Base-by-base conservation (phyloP, 2,797 vertebrate genomes). In the Galaxias olidus region DNA sequence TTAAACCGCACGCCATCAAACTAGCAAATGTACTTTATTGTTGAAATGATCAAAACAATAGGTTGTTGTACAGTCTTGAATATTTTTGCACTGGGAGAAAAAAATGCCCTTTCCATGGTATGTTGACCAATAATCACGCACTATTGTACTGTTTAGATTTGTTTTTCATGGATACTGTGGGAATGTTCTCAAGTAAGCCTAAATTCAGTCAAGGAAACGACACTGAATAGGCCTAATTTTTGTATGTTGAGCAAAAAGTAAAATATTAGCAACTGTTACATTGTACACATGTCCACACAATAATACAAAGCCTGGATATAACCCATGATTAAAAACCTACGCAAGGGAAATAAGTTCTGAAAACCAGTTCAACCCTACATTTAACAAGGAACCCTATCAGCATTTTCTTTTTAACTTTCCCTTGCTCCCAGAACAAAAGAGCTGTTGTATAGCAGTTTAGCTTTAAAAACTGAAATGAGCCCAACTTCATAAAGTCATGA, bases 401-500 rank as follows among this genome's bases (percentile, higher is more conserved):
- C 74, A 17, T 54, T 62, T 81, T 85, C 52, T 61, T n/a, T 6
- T 10, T 48, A 51, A 83, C 62, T 72, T 61, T 63, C 59, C 47
- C 65, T 42, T 68, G 70, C 66, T 85, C 71, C 73, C 65, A 63
- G 73, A 68, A 59, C 63, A 66, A 59, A 48, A 80, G 72, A 75
- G 70, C 71, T 75, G 72, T 57, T 71, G 74, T 75, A 15, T 74
- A 74, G 84, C 75, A 82, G 79, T 81, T 75, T 74, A 64, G 59
- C 69, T 69, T 41, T 45, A 19, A 44, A 47, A 78, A 82, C 51
- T 56, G 41, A 76, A 65, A 66, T 20, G 49, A 75, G 50, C 15
- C 41, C 67, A 79, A 78, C 80, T 81, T 84, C 77, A 72, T 73
- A 79, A 75, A 81, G 71, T 66, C 74, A 69, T 43, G 46, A 60